Conservation (phyloP, 2,113 vertebrate species). For the Coreoperca whiteheadi region DNA sequence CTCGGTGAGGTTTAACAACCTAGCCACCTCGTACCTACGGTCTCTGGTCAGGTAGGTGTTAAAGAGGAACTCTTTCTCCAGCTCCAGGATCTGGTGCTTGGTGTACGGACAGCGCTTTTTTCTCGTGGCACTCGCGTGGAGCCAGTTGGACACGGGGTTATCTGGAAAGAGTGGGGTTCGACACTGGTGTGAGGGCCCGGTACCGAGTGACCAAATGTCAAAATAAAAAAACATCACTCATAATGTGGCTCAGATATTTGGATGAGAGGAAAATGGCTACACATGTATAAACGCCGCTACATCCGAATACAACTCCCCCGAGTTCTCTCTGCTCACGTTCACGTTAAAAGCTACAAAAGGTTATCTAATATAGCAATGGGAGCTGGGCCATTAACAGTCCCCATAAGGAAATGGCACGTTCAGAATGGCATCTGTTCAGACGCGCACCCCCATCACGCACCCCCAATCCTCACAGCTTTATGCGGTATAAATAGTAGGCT, state of each 20-base stretch:
- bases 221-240: constrained; percentile 30
- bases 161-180: constrained; percentile 83
- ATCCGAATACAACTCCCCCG: background rate
- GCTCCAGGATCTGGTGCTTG: constrained; percentile 96
- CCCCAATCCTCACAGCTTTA: constrained; percentile 43
- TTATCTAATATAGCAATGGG: constrained; percentile 54
- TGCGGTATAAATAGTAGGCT: constrained; percentile 60
- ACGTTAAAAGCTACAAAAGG: constrained; percentile 35
- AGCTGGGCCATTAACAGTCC: constrained; percentile 65
- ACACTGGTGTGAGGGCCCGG: constrained; percentile 63
- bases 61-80: constrained; percentile 98
- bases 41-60: constrained; percentile 98
- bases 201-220: constrained; percentile 38
- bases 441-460: constrained; percentile 54
- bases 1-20: constrained; percentile 94
- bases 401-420: constrained; percentile 73
- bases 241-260: background rate
- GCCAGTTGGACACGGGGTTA: constrained; percentile 97
- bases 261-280: background rate
- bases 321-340: constrained; percentile 10
- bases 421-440: constrained; percentile 69
- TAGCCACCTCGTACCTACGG: constrained; percentile 96
- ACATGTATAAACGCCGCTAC: constrained; percentile 14
- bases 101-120: constrained; percentile 98
- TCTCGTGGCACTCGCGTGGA: constrained; percentile 95